Conservation (phyloP, 2,113 vertebrate genomes). For the Aegithalos caudatus region DNA sequence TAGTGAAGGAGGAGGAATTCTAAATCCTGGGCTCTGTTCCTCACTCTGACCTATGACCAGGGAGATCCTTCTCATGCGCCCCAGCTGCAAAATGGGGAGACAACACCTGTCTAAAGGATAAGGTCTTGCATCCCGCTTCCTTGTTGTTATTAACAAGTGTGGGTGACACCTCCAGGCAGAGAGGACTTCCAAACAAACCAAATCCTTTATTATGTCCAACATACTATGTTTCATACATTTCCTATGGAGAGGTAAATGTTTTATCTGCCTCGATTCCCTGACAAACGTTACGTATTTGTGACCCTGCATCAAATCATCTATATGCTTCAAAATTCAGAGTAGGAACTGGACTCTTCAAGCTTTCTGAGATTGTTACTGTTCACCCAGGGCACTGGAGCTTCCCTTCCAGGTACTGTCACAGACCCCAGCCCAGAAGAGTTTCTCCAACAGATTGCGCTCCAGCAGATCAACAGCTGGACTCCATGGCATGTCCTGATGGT, state of each 20-base stretch:
- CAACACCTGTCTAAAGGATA: neutral
- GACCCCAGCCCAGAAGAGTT: neutral
- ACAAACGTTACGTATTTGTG: fast-evolving
- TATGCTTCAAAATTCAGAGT: neutral
- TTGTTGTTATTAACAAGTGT: neutral
- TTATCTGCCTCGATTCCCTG: neutral
- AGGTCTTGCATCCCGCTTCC: neutral
- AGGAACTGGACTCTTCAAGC: neutral
- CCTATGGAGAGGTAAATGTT: neutral
- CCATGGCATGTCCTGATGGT: fast-evolving
- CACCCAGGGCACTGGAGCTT: neutral
- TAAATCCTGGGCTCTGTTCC: neutral
- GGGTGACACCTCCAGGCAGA: neutral
- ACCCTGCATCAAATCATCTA: neutral
- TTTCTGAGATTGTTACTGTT: neutral
- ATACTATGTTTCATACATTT: neutral
- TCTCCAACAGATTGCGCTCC: neutral
- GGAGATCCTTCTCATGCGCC: fast-evolving
- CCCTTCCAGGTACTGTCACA: neutral
- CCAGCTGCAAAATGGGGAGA: neutral
- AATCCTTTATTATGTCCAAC: neutral
- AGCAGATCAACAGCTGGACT: neutral
- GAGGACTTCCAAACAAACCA: neutral
- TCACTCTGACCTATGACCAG: neutral
- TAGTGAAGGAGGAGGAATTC: neutral